Evolutionary conservation across 1,140 invertebrate genomes (phyloP).

Genomic region (Telenomus remus): DNA sequence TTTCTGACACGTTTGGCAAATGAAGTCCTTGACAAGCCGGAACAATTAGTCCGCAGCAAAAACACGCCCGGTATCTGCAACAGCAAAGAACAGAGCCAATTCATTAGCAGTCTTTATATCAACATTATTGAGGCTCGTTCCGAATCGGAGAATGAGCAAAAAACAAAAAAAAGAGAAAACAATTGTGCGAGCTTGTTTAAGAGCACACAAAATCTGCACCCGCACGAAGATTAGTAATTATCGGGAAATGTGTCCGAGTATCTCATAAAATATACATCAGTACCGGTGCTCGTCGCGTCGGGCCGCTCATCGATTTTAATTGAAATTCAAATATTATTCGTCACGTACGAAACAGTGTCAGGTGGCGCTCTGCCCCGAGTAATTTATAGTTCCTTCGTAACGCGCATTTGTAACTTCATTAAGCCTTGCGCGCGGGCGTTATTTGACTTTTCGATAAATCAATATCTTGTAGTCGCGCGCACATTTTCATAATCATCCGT

Average conservation of each 20-base stretch:
- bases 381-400: slow-evolving; percentile 48
- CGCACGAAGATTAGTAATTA: slow-evolving; percentile 16
- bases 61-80: slow-evolving; percentile 13
- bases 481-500: slow-evolving; percentile 31
- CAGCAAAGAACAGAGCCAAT: slow-evolving; percentile 11
- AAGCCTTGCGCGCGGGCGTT: slow-evolving; percentile 11
- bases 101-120: slow-evolving; percentile 4
- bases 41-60: slow-evolving; percentile 12
- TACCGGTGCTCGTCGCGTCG: slow-evolving; percentile 18
- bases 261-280: slow-evolving; percentile 53
- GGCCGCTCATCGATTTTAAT: slow-evolving; percentile 36
- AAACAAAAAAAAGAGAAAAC: neutral
- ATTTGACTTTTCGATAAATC: slow-evolving; percentile 46
- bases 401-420: slow-evolving; percentile 44
- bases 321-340: slow-evolving; percentile 58
- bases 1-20: slow-evolving; percentile 14
- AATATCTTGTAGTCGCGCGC: slow-evolving; percentile 28
- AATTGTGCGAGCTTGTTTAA: neutral
- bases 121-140: neutral
- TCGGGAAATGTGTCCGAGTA: neutral
- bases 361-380: slow-evolving; percentile 22
- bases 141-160: slow-evolving; percentile 2
- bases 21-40: slow-evolving; percentile 12
- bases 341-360: slow-evolving; percentile 41
- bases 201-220: too few relatives aligned